A percentile compares a stretch with the other conserved stretches of the same genome.
Evolutionary conservation across 2,797 vertebrate genomes (phyloP).

Genomic region (Myotis pilosus): DNA sequence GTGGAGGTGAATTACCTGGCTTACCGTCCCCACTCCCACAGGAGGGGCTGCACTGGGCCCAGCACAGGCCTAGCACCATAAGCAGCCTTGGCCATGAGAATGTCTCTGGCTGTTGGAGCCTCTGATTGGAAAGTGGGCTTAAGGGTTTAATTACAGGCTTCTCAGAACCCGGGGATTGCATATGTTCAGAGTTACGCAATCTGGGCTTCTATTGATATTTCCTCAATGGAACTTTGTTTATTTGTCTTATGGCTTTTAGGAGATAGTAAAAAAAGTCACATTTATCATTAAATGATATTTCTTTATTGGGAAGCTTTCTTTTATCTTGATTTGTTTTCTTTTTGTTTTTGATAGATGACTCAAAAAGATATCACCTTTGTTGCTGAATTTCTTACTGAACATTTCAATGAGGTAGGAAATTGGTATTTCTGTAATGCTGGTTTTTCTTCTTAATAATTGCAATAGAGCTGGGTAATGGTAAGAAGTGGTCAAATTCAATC

Average conservation of each 20-base stretch:
- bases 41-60: neutral
- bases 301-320: slow-evolving; percentile 7
- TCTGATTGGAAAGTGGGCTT: neutral
- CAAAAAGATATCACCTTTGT: slow-evolving; percentile 99
- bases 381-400: slow-evolving; percentile 97
- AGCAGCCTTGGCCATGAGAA: neutral
- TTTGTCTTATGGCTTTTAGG: neutral
- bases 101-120: neutral
- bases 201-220: neutral
- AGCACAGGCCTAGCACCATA: neutral
- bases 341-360: slow-evolving; percentile 90
- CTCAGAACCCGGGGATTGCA: neutral
- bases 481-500: slow-evolving; percentile 15
- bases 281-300: neutral
- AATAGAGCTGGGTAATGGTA: neutral
- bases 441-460: neutral
- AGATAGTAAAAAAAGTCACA: neutral
- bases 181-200: neutral
- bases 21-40: neutral
- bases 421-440: neutral
- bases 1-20: neutral
- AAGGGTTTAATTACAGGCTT: neutral
- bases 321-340: slow-evolving; percentile 3
- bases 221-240: neutral
- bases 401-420: slow-evolving; percentile 94